Conservation (phyloP, 2,113 vertebrate species). For the Syrrhaptes paradoxus region DNA sequence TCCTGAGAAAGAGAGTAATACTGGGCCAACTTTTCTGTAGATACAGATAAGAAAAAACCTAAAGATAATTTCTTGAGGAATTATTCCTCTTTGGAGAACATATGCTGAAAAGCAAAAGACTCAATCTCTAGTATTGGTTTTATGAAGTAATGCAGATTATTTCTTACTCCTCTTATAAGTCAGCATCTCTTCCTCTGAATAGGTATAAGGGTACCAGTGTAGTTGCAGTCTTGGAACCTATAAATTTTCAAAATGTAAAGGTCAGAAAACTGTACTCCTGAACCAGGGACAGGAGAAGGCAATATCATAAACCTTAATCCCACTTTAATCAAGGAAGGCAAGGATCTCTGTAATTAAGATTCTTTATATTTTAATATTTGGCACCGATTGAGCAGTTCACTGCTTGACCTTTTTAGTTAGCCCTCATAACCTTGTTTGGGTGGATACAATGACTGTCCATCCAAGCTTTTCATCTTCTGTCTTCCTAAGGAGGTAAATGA, state of each 20-base stretch:
- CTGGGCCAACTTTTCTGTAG: not conserved
- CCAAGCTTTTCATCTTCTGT: not conserved
- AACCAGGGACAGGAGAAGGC: not conserved
- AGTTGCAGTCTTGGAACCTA: not conserved
- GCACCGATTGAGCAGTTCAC: not conserved
- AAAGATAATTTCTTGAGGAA: not conserved
- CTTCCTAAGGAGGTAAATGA: not conserved
- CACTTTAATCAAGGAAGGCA: not conserved
- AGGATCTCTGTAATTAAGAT: not conserved
- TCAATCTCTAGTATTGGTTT: not conserved
- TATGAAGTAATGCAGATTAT: not conserved
- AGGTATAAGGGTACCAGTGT: not conserved
- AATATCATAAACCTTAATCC: not conserved
- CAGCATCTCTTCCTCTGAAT: not conserved
- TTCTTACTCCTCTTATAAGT: not conserved
- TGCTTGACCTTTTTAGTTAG: not conserved
- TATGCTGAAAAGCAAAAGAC: not conserved
- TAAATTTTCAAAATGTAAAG: not conserved
- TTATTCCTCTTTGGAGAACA: not conserved
- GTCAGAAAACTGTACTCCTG: not conserved
- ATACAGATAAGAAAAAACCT: not conserved
- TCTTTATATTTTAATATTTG: not conserved
- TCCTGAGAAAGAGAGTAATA: not conserved
- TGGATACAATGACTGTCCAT: not conserved
- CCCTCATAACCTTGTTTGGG: not conserved